Percentiles rank a stretch among this genome's conserved stretches.
Evolutionary conservation across 2,113 vertebrate species (phyloP).

Genomic region (Cyanistes caeruleus): DNA sequence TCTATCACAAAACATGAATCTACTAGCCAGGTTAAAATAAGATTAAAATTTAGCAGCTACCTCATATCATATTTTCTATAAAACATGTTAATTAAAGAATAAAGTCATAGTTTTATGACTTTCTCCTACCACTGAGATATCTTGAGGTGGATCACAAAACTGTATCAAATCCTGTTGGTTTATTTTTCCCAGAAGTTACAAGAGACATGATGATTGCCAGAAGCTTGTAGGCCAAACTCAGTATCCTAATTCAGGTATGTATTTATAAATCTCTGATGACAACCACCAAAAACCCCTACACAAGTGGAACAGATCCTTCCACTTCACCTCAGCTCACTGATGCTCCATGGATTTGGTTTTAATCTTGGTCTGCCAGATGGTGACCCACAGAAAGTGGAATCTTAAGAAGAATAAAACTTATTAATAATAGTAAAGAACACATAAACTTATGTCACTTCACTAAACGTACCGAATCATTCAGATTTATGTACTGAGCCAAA

Average conservation of each 20-base stretch:
- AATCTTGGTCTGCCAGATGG: not conserved
- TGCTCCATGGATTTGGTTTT: not conserved
- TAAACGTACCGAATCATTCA: not conserved
- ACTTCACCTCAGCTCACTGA: not conserved
- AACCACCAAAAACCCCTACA: not conserved
- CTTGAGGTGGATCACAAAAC: not conserved
- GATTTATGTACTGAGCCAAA: not conserved
- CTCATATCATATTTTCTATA: not conserved
- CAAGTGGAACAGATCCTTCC: not conserved
- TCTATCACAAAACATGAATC: not conserved
- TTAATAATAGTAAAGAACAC: not conserved
- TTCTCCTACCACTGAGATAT: not conserved
- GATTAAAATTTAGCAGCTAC: not conserved
- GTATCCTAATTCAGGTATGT: not conserved
- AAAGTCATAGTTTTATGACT: not conserved
- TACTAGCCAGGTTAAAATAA: not conserved
- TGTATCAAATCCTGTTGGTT: not conserved
- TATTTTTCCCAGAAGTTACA: not conserved
- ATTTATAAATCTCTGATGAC: not conserved
- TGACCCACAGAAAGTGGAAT: not conserved
- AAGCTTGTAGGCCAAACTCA: not conserved
- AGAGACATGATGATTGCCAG: fast-evolving
- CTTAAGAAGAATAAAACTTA: not conserved
- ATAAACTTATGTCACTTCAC: not conserved
- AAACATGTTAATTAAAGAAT: not conserved